Conservation (phyloP, 2,888 invertebrate genomes). For the Nezara viridula region DNA sequence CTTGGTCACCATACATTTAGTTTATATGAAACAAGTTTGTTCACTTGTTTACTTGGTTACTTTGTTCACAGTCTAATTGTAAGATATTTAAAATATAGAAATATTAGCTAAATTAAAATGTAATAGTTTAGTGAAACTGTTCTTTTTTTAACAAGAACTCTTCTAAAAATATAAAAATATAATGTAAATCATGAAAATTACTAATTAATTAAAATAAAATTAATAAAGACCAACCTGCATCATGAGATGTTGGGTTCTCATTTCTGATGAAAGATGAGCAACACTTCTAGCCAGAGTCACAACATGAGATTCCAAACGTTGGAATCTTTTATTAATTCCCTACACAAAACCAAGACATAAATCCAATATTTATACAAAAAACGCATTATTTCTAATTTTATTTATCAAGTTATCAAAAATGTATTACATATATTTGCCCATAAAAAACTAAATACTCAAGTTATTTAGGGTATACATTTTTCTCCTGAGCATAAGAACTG, state of each 20-base stretch:
- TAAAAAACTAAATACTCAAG: background rate
- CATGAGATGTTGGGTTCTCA: slow-evolving; percentile 90
- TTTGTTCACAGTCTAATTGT: background rate
- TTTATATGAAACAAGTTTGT: no score
- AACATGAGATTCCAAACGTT: slow-evolving; percentile 90
- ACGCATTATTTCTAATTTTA: background rate
- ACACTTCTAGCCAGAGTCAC: slow-evolving; percentile 91
- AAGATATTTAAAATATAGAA: background rate
- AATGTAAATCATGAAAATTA: no score
- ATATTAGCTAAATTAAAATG: background rate
- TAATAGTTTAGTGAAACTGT: background rate
- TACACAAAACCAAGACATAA: slow-evolving; percentile 68
- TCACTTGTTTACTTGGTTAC: no score
- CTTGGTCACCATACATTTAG: no score
- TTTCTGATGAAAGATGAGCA: slow-evolving; percentile 91
- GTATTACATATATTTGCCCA: background rate
- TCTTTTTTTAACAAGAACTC: background rate
- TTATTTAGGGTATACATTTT: background rate
- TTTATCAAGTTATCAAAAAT: background rate
- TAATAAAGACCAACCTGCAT: slow-evolving; percentile 73
- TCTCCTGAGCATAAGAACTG: background rate
- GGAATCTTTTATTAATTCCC: slow-evolving; percentile 89
- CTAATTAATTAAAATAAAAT: no score
- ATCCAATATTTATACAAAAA: background rate
- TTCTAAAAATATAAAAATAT: no score